phyloP scores from a whole-genome alignment of 1,140 invertebrate genomes.

The Neodiprion pinetum region DNA sequence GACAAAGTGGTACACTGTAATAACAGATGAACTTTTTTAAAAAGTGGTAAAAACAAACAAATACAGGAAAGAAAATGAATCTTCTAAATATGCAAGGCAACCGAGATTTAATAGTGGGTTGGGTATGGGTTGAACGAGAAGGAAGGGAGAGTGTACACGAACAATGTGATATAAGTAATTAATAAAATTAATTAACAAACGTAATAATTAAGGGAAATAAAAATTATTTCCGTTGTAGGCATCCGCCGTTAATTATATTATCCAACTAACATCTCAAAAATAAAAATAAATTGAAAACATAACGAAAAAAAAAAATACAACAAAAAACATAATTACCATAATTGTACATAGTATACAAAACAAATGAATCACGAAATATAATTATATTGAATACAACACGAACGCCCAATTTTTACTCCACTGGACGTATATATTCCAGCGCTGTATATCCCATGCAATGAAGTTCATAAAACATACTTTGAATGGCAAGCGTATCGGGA shows the following conservation, averaged over 20 bases:
- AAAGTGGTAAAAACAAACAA: not conserved
- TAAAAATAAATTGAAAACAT: not conserved
- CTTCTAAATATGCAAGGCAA: not conserved
- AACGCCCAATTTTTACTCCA: conserved; percentile 38
- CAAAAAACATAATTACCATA: conserved; percentile 42
- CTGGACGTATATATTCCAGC: conserved; percentile 31
- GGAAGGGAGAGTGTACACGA: conserved; percentile 47
- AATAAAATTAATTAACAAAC: conserved; percentile 58
- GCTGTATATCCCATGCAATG: conserved; percentile 47
- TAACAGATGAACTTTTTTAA: not conserved
- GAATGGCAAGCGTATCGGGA: conserved; percentile 12
- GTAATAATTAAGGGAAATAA: conserved; percentile 48
- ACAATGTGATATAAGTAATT: conserved; percentile 62
- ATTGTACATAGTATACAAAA: conserved; percentile 57
- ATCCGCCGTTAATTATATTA: conserved; percentile 51
- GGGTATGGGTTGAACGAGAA: conserved; percentile 10
- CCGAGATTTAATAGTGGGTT: conserved; percentile 20
- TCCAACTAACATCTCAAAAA: conserved; percentile 46
- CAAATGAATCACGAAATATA: conserved; percentile 24
- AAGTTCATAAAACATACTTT: conserved; percentile 49
- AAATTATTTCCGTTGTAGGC: conserved; percentile 49
- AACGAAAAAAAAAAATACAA: conserved; percentile 30
- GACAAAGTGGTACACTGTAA: too few relatives aligned
- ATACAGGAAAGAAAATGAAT: not conserved
- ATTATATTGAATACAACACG: conserved; percentile 41